Percentiles rank a stretch among this genome's conserved stretches.
Conservation (phyloP, 2,888 invertebrate genomes). For the Thelaira solivaga region DNA sequence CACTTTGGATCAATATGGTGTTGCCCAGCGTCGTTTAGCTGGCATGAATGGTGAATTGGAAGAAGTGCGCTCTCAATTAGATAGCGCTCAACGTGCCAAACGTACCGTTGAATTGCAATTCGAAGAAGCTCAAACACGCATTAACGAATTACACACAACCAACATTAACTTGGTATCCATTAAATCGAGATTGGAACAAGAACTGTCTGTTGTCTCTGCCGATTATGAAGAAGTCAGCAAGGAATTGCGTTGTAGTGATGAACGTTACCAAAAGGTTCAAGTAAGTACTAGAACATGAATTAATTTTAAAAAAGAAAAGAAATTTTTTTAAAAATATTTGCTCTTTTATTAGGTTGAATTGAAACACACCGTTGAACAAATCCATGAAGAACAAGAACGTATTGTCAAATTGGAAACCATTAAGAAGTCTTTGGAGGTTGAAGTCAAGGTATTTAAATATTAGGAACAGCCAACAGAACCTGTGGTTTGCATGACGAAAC, state of each 20-base stretch:
- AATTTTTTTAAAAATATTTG: not conserved
- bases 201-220: conserved; percentile 91
- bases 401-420: conserved; percentile 97
- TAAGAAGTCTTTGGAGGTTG: conserved; percentile 98
- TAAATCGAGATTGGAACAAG: conserved; percentile 97
- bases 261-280: conserved; percentile 94
- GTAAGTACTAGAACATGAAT: conserved; percentile 76
- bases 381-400: conserved; percentile 97
- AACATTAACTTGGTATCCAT: conserved; percentile 96
- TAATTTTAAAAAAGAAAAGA: not conserved
- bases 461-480: too few species aligned
- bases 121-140: conserved; percentile 93
- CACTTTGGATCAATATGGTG: conserved; percentile 94
- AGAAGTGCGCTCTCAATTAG: conserved; percentile 94
- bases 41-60: conserved; percentile 96
- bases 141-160: conserved; percentile 95
- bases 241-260: conserved; percentile 94
- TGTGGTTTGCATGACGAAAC: too few species aligned
- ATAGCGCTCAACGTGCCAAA: conserved; percentile 94
- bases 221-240: conserved; percentile 99
- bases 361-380: conserved; percentile 94
- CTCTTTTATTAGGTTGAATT: conserved; percentile 83
- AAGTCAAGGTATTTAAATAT: conserved; percentile 84
- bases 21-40: conserved; percentile 93
- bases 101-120: conserved; percentile 92